phyloP scores from a whole-genome alignment of 2,888 invertebrate species.

The Drosophila subquinaria region DNA sequence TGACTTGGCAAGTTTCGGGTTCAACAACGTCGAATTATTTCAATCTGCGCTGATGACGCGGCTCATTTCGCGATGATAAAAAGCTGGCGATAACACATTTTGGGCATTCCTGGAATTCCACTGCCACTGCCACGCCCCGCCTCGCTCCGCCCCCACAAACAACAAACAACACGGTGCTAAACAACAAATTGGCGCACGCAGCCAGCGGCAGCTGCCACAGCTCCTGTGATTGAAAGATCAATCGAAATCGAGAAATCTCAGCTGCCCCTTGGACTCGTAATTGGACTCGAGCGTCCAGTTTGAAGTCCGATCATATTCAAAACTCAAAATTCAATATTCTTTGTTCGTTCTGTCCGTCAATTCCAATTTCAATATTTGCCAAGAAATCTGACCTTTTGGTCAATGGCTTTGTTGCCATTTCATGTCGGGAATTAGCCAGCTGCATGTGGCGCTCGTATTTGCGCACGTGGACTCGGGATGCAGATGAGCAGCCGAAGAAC shows the following conservation, averaged over 20 bases:
- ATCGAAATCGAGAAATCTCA: constrained; percentile 50
- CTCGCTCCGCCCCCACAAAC: neutral
- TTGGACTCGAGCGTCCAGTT: constrained; percentile 58
- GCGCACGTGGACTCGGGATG: constrained; percentile 45
- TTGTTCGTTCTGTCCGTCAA: constrained; percentile 28
- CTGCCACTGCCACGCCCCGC: constrained; percentile 30
- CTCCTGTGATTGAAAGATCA: constrained; percentile 73
- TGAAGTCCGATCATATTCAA: constrained; percentile 49
- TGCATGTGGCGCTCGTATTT: constrained; percentile 54
- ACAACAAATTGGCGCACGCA: constrained; percentile 67
- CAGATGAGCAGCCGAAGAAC: constrained; percentile 35
- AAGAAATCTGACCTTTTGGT: constrained; percentile 71
- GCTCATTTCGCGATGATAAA: constrained; percentile 74
- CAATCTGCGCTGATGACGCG: constrained; percentile 78
- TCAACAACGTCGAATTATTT: constrained; percentile 68
- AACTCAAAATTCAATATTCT: constrained; percentile 23
- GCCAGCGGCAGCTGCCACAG: constrained; percentile 39
- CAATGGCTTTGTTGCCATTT: constrained; percentile 60
- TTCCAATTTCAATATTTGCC: constrained; percentile 35
- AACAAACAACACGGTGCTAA: neutral
- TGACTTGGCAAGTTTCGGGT: constrained; percentile 71
- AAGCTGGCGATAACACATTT: constrained; percentile 71
- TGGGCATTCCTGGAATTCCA: constrained; percentile 59
- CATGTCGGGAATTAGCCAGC: constrained; percentile 67
- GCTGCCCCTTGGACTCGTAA: constrained; percentile 59